Percentiles rank a stretch among this genome's conserved stretches.
phyloP scores from a whole-genome alignment of 2,113 vertebrate species.

The Chinchilla lanigera region DNA sequence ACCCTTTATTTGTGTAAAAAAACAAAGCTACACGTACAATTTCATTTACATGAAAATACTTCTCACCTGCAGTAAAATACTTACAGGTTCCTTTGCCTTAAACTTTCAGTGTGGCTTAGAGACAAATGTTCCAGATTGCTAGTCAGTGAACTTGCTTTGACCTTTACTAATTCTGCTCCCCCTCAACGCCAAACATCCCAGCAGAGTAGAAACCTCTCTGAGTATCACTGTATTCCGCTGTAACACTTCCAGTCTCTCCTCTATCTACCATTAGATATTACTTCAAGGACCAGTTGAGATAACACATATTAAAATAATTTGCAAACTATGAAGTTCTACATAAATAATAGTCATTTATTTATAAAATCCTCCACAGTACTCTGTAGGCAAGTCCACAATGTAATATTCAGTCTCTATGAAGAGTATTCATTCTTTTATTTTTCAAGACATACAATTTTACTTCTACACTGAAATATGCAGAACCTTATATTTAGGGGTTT shows the following conservation, averaged over 20 bases:
- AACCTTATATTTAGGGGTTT: background rate
- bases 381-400: background rate
- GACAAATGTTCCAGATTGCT: background rate
- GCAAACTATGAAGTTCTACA: background rate
- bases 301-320: background rate
- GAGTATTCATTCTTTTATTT: background rate
- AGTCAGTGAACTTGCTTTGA: background rate
- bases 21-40: background rate
- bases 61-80: background rate
- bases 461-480: background rate
- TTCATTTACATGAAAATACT: background rate
- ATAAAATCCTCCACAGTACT: slow-evolving; percentile 1
- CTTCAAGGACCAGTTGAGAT: slow-evolving; percentile 10
- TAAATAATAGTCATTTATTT: slow-evolving; percentile 7
- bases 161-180: background rate
- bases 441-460: background rate
- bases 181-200: background rate
- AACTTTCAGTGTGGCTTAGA: background rate
- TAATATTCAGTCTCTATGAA: background rate
- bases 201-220: background rate
- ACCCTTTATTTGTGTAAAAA: background rate
- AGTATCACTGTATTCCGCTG: background rate
- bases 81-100: background rate
- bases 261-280: background rate
- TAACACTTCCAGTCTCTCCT: background rate